Evolutionary conservation across 2,797 vertebrate species (phyloP).

Genomic region (Enteromius mattozi): DNA sequence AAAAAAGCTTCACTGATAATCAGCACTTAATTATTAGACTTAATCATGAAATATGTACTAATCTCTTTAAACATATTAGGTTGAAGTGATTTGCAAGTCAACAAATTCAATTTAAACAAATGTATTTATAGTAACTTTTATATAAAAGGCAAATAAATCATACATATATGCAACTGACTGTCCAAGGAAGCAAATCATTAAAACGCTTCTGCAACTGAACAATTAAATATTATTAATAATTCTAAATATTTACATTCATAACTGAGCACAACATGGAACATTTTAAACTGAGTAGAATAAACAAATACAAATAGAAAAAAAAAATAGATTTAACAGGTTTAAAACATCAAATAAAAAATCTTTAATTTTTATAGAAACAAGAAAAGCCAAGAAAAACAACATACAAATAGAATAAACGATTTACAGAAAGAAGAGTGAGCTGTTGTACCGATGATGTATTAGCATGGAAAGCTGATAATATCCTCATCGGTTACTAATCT

Average conservation of each 20-base stretch:
- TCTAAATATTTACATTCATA: neutral
- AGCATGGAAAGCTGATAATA: slow-evolving; percentile 39
- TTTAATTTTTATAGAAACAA: neutral
- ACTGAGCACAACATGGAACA: neutral
- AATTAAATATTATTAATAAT: neutral
- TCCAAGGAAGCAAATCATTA: neutral
- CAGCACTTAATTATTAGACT: neutral
- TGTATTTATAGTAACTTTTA: neutral
- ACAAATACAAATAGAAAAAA: neutral
- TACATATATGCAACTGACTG: neutral
- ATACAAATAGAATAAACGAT: neutral
- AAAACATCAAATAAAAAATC: neutral
- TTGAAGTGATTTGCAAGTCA: neutral
- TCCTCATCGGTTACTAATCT: slow-evolving; percentile 47
- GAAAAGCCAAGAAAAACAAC: neutral
- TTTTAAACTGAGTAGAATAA: neutral
- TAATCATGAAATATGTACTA: neutral
- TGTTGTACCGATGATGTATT: slow-evolving; percentile 7
- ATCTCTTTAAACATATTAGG: neutral
- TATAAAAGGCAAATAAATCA: neutral
- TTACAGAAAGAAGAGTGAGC: slow-evolving; percentile 1
- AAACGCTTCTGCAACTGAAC: neutral
- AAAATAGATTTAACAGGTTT: neutral
- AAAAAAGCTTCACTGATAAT: slow-evolving; percentile 4
- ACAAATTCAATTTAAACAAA: neutral